Percentiles rank a stretch among this genome's conserved stretches.
These are phyloP conservation scores for Limnephilus marmoratus DNA, from an alignment of 2,888 invertebrate genomes.

Conservation along the genomic window DNA sequence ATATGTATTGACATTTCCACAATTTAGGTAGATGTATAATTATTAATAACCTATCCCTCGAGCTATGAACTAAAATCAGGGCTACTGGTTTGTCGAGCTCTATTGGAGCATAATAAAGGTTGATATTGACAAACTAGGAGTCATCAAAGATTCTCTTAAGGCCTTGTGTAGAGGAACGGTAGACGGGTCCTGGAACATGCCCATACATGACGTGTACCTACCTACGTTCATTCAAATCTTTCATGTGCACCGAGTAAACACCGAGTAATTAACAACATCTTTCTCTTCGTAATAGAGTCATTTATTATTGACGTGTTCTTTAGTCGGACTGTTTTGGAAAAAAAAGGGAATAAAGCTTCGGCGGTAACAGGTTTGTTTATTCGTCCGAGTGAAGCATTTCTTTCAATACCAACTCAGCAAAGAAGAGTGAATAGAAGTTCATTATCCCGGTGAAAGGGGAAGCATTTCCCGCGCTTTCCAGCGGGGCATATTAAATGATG, in stretches of 20 bases:
- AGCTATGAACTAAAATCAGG: neutral
- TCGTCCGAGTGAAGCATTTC: constrained; percentile 2
- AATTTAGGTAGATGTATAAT: neutral
- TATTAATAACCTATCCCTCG: no score
- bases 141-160: constrained; percentile 3
- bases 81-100: neutral
- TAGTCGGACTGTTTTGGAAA: constrained; percentile 22
- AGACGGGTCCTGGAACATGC: neutral
- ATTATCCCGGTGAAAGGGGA: constrained; percentile 46
- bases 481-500: constrained; percentile 21
- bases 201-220: neutral
- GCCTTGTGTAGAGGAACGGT: neutral
- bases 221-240: constrained; percentile 22
- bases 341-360: constrained; percentile 19
- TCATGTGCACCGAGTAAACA: neutral
- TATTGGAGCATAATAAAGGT: neutral
- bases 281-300: constrained; percentile 57
- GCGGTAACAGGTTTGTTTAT: constrained; percentile 37
- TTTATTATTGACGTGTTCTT: constrained; percentile 59
- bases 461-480: constrained; percentile 35
- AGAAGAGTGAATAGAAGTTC: constrained; percentile 46
- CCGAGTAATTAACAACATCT: constrained; percentile 17
- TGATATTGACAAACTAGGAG: neutral
- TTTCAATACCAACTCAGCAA: constrained; percentile 25
- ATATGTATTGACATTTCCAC: neutral